Conservation (phyloP, 2,113 vertebrate species). For the Hemiprocne comata region DNA sequence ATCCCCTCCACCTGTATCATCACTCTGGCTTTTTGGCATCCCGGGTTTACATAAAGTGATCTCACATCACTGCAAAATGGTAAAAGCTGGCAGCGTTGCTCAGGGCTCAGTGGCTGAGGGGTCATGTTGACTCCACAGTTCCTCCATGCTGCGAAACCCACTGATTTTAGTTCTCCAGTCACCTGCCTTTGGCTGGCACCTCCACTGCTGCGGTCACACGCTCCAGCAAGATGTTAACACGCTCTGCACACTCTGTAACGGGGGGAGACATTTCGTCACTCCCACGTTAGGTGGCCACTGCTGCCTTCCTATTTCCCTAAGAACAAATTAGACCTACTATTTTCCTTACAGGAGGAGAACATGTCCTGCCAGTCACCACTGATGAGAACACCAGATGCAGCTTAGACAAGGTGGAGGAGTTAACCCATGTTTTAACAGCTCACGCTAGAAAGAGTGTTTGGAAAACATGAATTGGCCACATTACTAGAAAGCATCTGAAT, state of each 20-base stretch:
- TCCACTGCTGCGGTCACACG: neutral
- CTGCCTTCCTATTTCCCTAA: neutral
- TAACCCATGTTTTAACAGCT: neutral
- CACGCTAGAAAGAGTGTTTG: fast-evolving
- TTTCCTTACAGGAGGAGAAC: neutral
- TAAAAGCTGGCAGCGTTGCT: neutral
- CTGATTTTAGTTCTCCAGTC: fast-evolving
- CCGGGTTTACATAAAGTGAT: neutral
- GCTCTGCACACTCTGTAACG: fast-evolving
- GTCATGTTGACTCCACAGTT: neutral
- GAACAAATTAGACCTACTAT: too few species aligned
- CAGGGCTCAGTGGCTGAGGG: fast-evolving
- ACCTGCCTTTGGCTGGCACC: neutral
- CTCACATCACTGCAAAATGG: fast-evolving
- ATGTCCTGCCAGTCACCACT: fast-evolving
- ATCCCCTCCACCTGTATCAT: fast-evolving
- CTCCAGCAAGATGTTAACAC: neutral
- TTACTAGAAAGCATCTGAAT: neutral
- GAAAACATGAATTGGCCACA: neutral
- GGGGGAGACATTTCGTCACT: neutral
- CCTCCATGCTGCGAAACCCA: neutral
- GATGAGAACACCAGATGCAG: neutral
- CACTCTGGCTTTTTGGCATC: neutral
- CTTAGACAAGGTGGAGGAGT: neutral
- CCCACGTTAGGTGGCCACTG: fast-evolving